Evolutionary conservation across 2,888 invertebrate species (phyloP), one percentile per base, ranked within the genome.

Genomic region (Drosophila macrospina): DNA sequence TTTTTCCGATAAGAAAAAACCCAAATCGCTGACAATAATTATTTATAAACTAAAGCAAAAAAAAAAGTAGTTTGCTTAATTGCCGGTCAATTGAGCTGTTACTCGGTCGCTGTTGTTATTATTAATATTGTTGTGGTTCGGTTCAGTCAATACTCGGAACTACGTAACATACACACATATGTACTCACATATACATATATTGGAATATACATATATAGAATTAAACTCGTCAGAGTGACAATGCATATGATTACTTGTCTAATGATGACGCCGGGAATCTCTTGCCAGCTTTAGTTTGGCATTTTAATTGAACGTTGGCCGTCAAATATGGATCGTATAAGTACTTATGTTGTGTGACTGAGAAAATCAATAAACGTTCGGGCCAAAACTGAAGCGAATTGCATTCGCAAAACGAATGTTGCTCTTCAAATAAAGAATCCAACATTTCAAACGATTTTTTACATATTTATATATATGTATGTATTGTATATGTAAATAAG

Each of bases 211-310:
- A n/a, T 37, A 37, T 54, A 61, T 39, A 54, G 20, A 42, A 72
- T 65, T 57, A 42, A 69, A 59, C 39, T 47, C 42, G 74, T 78
- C 80, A 77, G 41, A 39, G 48, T 60, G 79, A 61, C 79, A 79
- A 41, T 63, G 13, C 65, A 44, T 79, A 50, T 64, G 69, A 74
- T 74, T 78, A 74, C 44, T 60, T 30, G 74, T 52, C 74, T 63
- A 39, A 24, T 56, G 59, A 70, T 87, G 86, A 82, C 87, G 79
- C 60, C 70, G 89, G 89, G 83, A 89, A 89, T 85, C 69, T 86
- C 85, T 73, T 11, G 54, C 56, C 48, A 74, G 83, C 77, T 87
- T 87, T 69, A 50, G 52, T 48, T 66, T 85, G 84, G 63, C 89
- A 77, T 72, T 72, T 79, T 57, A 63, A 86, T 80, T 73, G 87